Evolutionary conservation across 2,888 invertebrate genomes (phyloP), one percentile per base, ranked within the genome.

Genomic region (Epiblema foenella): DNA sequence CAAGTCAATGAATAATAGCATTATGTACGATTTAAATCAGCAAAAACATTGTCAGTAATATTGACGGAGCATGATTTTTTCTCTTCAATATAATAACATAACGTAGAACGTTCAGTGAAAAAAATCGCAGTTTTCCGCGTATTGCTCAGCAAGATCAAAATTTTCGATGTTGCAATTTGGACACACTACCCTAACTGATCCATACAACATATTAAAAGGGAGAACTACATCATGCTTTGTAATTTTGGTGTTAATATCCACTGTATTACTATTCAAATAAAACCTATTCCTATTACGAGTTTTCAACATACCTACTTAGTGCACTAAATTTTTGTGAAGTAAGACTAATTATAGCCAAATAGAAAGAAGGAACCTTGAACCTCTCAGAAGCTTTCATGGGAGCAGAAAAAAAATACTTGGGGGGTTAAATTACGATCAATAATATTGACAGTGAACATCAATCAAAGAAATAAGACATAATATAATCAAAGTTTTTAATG

Each of bases 1-100:
- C 62, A 56, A 46, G 37, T 57, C 57, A 39, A 71, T 71, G 66
- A 67, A 71, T 65, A 59, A 65, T 42, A 52, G 12, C 18, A 60
- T 15, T 5, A 49, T n/a, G 24, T 39, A 42, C 12, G 37, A 11
- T 63, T 37, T 33, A 20, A 33, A 15, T 18, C 8, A 51, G 37
- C 15, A 63, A 18, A 37, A 12, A 63, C 46, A n/a, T n/a, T 10
- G 15, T 37, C 33, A 51, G 18, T 63, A 63, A 18, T 63, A 20
- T 4, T 52, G 51, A 51, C 10, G 24, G 18, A 51, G 11, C 11
- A 49, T 49, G 1, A 11, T 62, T 33, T 9, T 62, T 33, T 9
- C 33, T 51, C 51, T 62, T 39, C 7, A 20, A 8, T 42, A 7
- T 20, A n/a, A n/a, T n/a, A n/a, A n/a, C n/a, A n/a, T n/a, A n/a